Base-by-base conservation (phyloP, 1,140 invertebrate genomes). In the Euschistus heros region DNA sequence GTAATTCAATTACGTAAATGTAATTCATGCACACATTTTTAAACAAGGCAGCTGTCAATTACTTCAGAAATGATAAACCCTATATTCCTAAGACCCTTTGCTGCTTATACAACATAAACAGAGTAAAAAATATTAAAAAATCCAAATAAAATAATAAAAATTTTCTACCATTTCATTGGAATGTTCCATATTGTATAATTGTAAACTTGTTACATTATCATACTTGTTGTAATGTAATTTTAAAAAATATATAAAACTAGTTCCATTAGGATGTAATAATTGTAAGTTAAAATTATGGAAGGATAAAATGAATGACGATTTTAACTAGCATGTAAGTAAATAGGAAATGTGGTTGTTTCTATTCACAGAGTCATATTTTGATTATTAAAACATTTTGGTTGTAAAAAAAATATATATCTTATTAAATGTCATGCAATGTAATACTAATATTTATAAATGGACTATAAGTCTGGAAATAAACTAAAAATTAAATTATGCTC, bases 401-500 rank as follows among this genome's bases (percentile, higher is more conserved):
- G n/a, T 37, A 50, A 50, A 50, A 50, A 50, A 50, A 50, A 50
- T 10, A 22, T 10, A 50, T 20, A 50, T 20, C 17, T 50, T 50
- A 37, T 13, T 10, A 50, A 50, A 50, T 50, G 47, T 50, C 47
- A 20, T 50, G 47, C 47, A 50, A 50, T 50, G 47, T 50, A 50
- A 20, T 50, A 50, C n/a, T 50, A 20, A 50, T 18, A 20, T 20
- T n/a, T 20, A 50, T 20, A 20, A 5, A 50, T n/a, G 47, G 47
- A 22, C 47, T 17, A 50, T 6, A 37, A 50, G 22, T 50, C 47
- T 50, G 47, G 47, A 20, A 20, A 50, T 20, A 4, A 20, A 22
- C n/a, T n/a, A 22, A 10, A 10, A n/a, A 6, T 50, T 18, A 50
- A 50, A 20, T 22, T 6, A 50, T 50, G 47, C 47, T 50, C 47